Conservation (phyloP, 2,888 invertebrate genomes). For the Philereme transversata region DNA sequence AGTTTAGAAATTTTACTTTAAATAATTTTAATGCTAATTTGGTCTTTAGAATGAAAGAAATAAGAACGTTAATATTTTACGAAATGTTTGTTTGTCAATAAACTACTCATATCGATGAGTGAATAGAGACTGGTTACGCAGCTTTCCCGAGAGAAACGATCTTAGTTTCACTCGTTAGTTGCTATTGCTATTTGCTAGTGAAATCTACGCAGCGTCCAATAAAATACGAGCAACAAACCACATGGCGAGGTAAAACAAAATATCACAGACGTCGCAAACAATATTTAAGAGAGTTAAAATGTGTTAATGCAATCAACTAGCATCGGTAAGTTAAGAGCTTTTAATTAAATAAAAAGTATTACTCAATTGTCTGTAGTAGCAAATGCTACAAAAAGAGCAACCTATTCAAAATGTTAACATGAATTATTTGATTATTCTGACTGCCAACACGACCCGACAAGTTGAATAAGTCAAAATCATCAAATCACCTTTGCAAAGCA, state of each 20-base stretch:
- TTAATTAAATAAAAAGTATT: neutral
- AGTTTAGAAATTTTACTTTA: too few species aligned
- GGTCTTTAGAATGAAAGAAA: too few species aligned
- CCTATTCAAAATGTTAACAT: slow-evolving; percentile 2
- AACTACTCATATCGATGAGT: slow-evolving; percentile 26
- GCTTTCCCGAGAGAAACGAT: slow-evolving; percentile 76
- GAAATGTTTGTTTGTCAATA: too few species aligned
- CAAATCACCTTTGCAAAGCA: slow-evolving; percentile 79
- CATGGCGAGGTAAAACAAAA: slow-evolving; percentile 30
- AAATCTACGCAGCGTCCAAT: slow-evolving; percentile 53
- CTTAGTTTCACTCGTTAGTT: slow-evolving; percentile 67
- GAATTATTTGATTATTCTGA: slow-evolving; percentile 38
- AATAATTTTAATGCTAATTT: too few species aligned
- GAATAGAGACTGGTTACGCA: slow-evolving; percentile 59
- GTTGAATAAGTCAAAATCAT: slow-evolving; percentile 82
- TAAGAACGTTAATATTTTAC: too few species aligned
- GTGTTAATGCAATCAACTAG: neutral
- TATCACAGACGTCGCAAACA: neutral
- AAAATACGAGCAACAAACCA: slow-evolving; percentile 26
- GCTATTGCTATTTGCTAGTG: slow-evolving; percentile 44
- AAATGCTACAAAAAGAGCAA: slow-evolving; percentile 11
- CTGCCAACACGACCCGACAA: slow-evolving; percentile 59
- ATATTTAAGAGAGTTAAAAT: neutral
- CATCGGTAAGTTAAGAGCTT: too few species aligned
- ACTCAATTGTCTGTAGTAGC: neutral